Base-by-base conservation (phyloP, 2,888 invertebrate species). In the Maniola hyperantus region DNA sequence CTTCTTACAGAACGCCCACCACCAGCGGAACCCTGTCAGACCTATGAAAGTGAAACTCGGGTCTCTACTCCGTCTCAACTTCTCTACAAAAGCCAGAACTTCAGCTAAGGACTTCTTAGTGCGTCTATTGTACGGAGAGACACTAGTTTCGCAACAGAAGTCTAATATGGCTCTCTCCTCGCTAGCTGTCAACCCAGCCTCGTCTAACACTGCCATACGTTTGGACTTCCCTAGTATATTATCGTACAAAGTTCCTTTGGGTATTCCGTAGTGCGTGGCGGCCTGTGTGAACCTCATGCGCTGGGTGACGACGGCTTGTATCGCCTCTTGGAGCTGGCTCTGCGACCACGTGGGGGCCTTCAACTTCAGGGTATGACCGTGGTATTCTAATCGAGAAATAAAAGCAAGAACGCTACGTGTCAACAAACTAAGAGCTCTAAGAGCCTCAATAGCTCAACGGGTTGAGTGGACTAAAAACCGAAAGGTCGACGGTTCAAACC, bases 1-100 rank as follows among this genome's bases (percentile, higher is more conserved):
- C 79, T 96, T 96, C 85, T 96, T 96, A 87, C 96, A 96, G 78
- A 96, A 96, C 0, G 96, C 96, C 96, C 96, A 96, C 96, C 96
- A 96, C 96, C 96, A 96, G 13, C 95, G 88, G 77, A 95, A 96
- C 0, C 96, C 96, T 26, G 94, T 94, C n/a, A 95, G 88, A n/a
- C 95, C 95, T 65, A 94, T 93, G 77, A 96, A 95, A 70, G 93
- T 85, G 79, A 96, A 96, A 71, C 90, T 92, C 2, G 95, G 95
- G 68, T 95, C 95, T 70, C 94, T 89, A 46, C 63, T 74, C 50
- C 78, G 89, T 74, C 93, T 89, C 66, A 96, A 80, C 74, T 93
- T 94, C 77, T 95, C 94, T n/a, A 96, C 95, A 77, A 93, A 96
- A 58, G 89, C 88, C 51, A 96, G 80, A 13, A 96, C 93, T 58